These are phyloP conservation scores for Noctua janthe DNA, from an alignment of 2,888 invertebrate genomes.

Conservation along the genomic window DNA sequence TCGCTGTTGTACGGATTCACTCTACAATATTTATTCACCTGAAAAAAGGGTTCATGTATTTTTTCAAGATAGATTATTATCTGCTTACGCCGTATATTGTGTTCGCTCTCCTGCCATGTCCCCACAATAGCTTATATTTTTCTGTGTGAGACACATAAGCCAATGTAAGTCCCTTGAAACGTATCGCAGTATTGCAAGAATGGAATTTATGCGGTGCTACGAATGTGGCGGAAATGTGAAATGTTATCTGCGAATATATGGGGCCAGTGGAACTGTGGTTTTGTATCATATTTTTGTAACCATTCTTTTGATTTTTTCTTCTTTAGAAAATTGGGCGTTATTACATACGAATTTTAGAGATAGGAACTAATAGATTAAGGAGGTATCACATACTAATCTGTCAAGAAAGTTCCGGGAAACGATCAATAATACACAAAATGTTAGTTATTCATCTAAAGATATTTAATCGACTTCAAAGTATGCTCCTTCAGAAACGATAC, in stretches of 20 bases:
- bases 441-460: no score
- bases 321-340: background rate
- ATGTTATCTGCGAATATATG: conserved; percentile 28
- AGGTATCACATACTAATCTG: background rate
- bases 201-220: conserved; percentile 41
- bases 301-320: background rate
- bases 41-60: conserved; percentile 18
- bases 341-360: background rate
- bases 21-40: conserved; percentile 37
- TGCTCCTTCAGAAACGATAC: no score
- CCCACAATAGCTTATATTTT: conserved; percentile 28
- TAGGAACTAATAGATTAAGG: background rate
- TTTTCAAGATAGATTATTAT: conserved; percentile 29
- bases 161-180: conserved; percentile 42
- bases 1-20: conserved; percentile 15
- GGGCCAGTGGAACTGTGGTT: conserved; percentile 1
- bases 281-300: background rate
- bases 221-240: conserved; percentile 31
- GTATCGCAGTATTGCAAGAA: conserved; percentile 46
- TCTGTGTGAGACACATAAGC: conserved; percentile 34
- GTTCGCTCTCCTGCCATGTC: background rate
- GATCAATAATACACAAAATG: no score
- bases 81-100: conserved; percentile 30
- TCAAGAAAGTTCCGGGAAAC: no score
- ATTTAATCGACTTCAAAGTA: no score